Percentiles rank a stretch among this genome's conserved stretches.
phyloP scores from a whole-genome alignment of 1,140 invertebrate genomes.

The Macrocentrus cingulum region DNA sequence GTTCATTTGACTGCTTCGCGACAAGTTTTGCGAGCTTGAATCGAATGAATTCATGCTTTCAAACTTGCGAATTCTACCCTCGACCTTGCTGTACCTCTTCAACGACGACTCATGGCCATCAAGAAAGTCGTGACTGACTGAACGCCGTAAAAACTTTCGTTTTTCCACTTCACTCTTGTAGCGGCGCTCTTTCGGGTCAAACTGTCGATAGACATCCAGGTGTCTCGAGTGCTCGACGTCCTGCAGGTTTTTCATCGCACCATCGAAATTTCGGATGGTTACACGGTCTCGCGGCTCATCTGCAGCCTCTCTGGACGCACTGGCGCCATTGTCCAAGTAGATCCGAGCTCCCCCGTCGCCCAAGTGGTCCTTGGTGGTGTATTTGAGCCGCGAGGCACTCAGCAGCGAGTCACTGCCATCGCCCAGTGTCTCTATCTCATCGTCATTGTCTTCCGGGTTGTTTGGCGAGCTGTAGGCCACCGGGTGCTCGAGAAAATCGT shows the following conservation, averaged over 20 bases:
- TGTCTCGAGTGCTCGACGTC: constrained; percentile 9
- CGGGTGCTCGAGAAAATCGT: constrained; percentile 35
- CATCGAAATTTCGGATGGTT: constrained; percentile 34
- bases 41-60: constrained; percentile 54
- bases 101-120: constrained; percentile 40
- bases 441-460: constrained; percentile 59
- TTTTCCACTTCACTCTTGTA: constrained; percentile 41
- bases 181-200: constrained; percentile 31
- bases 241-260: neutral
- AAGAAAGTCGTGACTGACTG: constrained; percentile 36
- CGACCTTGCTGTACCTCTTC: constrained; percentile 47
- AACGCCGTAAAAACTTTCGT: constrained; percentile 34
- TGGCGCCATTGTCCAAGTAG: constrained; percentile 13
- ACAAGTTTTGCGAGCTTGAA: constrained; percentile 37
- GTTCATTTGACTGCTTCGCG: neutral
- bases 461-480: constrained; percentile 52
- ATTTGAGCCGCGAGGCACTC: constrained; percentile 64
- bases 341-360: constrained; percentile 37
- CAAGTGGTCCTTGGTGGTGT: constrained; percentile 33
- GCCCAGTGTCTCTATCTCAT: constrained; percentile 68
- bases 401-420: constrained; percentile 72
- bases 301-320: neutral
- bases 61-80: constrained; percentile 50
- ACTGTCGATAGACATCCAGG: constrained; percentile 29
- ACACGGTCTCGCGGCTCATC: constrained; percentile 12